phyloP scores from a whole-genome alignment of 2,888 invertebrate species.

The Philhelius pedissequus region DNA sequence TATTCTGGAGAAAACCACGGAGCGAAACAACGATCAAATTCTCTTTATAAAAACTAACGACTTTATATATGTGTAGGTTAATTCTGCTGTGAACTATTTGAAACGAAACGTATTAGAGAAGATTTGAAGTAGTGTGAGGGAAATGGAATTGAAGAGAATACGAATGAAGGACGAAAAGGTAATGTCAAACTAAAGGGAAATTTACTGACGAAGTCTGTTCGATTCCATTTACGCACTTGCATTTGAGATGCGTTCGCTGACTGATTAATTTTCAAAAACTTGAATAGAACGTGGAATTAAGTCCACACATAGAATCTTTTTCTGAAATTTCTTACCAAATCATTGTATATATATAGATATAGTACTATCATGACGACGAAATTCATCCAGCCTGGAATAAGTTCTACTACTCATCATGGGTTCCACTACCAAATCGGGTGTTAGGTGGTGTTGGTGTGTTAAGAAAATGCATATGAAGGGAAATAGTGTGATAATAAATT shows the following conservation, averaged over 20 bases:
- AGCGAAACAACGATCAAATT: constrained; percentile 55
- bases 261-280: not conserved
- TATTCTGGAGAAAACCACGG: constrained; percentile 54
- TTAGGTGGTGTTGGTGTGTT: too few species aligned
- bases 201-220: constrained; percentile 30
- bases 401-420: too few species aligned
- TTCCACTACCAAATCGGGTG: too few species aligned
- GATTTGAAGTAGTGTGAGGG: constrained; percentile 12
- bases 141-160: constrained; percentile 19
- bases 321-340: too few species aligned
- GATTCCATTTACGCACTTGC: constrained; percentile 29
- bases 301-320: too few species aligned
- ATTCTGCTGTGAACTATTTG: constrained; percentile 33
- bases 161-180: constrained; percentile 8
- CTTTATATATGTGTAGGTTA: constrained; percentile 24
- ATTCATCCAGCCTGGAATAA: too few species aligned
- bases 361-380: too few species aligned
- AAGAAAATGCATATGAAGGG: too few species aligned
- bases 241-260: not conserved
- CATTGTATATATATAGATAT: too few species aligned
- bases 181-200: constrained; percentile 57
- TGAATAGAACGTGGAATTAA: not conserved
- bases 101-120: constrained; percentile 47
- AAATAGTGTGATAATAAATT: too few species aligned
- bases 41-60: constrained; percentile 63